Percentiles rank a stretch among this genome's conserved stretches.
These are phyloP conservation scores for Poicephalus meyeri DNA, from an alignment of 2,113 vertebrate species.

Conservation along the genomic window DNA sequence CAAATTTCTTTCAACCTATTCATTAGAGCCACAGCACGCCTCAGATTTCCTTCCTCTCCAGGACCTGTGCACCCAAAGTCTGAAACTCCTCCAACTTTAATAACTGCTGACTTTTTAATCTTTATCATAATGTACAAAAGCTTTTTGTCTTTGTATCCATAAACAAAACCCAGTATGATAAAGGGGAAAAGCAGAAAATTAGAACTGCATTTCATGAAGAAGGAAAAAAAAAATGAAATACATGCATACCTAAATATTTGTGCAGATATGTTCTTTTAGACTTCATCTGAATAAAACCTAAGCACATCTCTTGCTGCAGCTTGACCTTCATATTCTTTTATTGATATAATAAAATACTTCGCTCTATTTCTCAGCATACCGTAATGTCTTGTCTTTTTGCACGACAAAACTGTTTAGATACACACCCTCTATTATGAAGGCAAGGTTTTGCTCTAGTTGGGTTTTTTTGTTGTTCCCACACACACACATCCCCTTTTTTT, in stretches of 20 bases:
- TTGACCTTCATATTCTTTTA: not conserved
- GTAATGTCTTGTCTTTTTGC: not conserved
- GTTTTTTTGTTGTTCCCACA: accelerated
- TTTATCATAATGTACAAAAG: not conserved
- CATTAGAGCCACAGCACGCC: not conserved
- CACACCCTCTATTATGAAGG: not conserved
- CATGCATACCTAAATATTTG: not conserved
- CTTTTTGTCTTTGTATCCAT: not conserved
- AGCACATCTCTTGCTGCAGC: not conserved
- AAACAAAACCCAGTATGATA: not conserved
- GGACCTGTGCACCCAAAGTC: not conserved
- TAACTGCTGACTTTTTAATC: not conserved
- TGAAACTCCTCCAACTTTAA: not conserved
- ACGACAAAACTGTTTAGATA: not conserved
- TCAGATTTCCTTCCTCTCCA: not conserved
- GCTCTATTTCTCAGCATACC: not conserved
- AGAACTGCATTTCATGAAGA: not conserved
- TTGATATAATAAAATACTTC: not conserved
- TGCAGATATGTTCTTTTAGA: not conserved
- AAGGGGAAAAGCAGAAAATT: not conserved
- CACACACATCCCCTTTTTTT: no score
- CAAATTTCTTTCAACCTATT: not conserved
- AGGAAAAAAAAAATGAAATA: not conserved
- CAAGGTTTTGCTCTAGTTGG: not conserved
- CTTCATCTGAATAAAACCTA: not conserved